Evolutionary conservation across 2,888 invertebrate genomes (phyloP).

Genomic region (Tenthredo notha): DNA sequence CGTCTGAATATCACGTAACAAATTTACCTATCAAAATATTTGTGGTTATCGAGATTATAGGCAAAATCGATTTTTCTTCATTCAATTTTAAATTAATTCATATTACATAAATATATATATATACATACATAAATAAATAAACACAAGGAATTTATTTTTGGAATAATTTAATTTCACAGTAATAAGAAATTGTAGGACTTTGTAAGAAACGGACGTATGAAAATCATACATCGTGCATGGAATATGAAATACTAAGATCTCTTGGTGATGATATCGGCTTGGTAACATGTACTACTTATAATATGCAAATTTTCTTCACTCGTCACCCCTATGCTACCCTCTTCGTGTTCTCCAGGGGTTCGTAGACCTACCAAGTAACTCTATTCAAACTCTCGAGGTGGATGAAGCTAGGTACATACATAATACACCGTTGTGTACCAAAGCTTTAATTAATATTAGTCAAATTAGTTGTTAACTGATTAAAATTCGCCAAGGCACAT

Average conservation of each 20-base stretch:
- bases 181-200: neutral
- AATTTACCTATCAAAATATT: constrained; percentile 62
- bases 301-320: constrained; percentile 75
- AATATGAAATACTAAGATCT: constrained; percentile 43
- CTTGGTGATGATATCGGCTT: constrained; percentile 72
- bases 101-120: too few species aligned
- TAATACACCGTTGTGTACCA: constrained; percentile 52
- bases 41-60: constrained; percentile 11
- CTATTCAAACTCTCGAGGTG: constrained; percentile 61
- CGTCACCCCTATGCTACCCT: constrained; percentile 49
- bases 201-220: constrained; percentile 10
- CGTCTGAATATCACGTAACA: constrained; percentile 65
- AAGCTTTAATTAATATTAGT: constrained; percentile 70
- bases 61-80: neutral
- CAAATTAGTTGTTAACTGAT: constrained; percentile 45
- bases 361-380: constrained; percentile 69
- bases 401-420: constrained; percentile 25
- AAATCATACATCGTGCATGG: constrained; percentile 37
- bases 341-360: constrained; percentile 65
- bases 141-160: neutral
- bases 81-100: neutral
- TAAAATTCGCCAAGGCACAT: neutral
- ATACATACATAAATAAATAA: too few species aligned
- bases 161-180: neutral
- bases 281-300: constrained; percentile 77